Evolutionary conservation across 2,797 vertebrate genomes (phyloP).

Genomic region (Agapornis canus): DNA sequence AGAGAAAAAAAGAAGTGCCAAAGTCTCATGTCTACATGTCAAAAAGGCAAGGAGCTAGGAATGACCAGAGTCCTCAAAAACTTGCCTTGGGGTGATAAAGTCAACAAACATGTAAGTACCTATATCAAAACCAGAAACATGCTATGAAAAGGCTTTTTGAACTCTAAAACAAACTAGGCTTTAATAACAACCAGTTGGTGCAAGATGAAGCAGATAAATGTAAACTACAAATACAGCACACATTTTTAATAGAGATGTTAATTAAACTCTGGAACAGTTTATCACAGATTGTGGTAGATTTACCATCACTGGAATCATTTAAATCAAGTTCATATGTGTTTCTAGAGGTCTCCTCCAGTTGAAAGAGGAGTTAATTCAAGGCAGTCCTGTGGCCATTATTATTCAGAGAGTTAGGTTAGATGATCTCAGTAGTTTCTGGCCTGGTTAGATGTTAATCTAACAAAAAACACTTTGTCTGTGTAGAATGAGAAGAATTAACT

Average conservation of each 20-base stretch:
- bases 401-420: neutral
- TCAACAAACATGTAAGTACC: neutral
- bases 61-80: neutral
- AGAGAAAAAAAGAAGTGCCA: neutral
- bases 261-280: conserved; percentile 59
- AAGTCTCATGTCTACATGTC: neutral
- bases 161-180: conserved; percentile 7
- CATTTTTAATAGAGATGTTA: conserved; percentile 56
- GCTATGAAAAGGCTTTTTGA: conserved; percentile 32
- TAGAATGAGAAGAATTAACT: neutral
- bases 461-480: neutral
- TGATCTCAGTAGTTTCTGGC: neutral
- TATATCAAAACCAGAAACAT: conserved; percentile 58
- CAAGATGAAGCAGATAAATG: conserved; percentile 46
- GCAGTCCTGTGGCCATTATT: neutral
- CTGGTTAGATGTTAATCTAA: conserved; percentile 1
- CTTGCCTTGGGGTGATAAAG: neutral
- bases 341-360: conserved; percentile 4
- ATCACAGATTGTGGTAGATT: neutral
- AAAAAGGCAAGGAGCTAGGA: neutral
- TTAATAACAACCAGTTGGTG: conserved; percentile 64
- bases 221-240: conserved; percentile 51
- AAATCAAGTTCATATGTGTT: conserved; percentile 50
- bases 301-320: neutral
- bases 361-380: conserved; percentile 36